Conservation (phyloP, 2,797 vertebrate species). For the Epinephelus malabaricus region DNA sequence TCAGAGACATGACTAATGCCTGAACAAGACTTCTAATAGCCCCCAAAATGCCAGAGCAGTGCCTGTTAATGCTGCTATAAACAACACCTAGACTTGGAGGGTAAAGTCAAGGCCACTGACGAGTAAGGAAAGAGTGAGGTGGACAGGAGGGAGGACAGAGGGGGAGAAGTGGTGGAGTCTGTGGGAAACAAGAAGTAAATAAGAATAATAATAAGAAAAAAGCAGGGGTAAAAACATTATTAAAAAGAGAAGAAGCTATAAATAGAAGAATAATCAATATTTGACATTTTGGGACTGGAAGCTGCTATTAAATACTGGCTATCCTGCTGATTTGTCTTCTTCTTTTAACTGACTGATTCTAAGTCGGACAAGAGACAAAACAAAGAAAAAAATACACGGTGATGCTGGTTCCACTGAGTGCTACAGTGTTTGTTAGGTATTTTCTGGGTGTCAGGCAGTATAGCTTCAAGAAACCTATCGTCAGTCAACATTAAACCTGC, state of each 20-base stretch:
- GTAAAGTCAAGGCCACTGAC: conserved; percentile 27
- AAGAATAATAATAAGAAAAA: conserved; percentile 9
- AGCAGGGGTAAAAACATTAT: not conserved
- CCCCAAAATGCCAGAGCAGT: conserved; percentile 68
- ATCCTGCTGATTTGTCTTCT: not conserved
- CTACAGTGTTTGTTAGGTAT: too few relatives aligned
- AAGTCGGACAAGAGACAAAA: too few relatives aligned
- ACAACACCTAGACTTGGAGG: conserved; percentile 33
- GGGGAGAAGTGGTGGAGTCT: not conserved
- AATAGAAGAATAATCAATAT: conserved; percentile 23
- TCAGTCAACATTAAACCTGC: too few relatives aligned
- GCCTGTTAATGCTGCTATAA: conserved; percentile 50
- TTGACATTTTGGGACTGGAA: not conserved
- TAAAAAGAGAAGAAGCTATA: not conserved
- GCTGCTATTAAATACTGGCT: not conserved
- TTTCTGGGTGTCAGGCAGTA: too few relatives aligned
- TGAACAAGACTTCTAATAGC: conserved; percentile 60
- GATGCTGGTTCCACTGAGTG: too few relatives aligned
- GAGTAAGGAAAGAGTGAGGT: not conserved
- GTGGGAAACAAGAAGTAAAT: conserved; percentile 12
- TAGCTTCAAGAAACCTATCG: too few relatives aligned
- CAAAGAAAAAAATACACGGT: too few relatives aligned
- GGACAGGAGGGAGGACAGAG: not conserved
- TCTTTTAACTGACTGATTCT: not conserved
- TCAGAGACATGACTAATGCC: conserved; percentile 74